Evolutionary conservation across 2,113 vertebrate species (phyloP).

Genomic region (Centrocercus urophasianus): DNA sequence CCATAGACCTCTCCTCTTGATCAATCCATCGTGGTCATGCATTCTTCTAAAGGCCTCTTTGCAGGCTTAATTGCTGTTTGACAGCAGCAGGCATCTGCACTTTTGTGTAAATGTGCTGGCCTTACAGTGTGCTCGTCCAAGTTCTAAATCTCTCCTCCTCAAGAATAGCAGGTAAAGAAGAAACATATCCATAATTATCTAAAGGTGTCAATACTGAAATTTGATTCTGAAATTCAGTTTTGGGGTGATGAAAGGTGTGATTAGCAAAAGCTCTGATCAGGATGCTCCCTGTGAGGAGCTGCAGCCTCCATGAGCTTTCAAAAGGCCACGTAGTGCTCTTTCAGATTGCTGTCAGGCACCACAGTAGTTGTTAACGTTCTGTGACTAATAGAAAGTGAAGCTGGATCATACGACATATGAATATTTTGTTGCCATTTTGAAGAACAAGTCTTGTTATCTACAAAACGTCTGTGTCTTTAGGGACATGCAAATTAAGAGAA

Average conservation of each 20-base stretch:
- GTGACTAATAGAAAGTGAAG: neutral
- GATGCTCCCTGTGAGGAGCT: too few species aligned
- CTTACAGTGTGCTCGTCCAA: neutral
- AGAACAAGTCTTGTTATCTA: neutral
- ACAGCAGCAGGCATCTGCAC: neutral
- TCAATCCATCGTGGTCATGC: neutral
- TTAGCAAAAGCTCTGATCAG: neutral
- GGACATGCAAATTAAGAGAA: neutral
- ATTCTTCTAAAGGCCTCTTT: neutral
- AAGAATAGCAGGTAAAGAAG: neutral
- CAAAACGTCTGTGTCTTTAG: neutral
- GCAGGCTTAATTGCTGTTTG: neutral
- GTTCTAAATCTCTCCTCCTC: neutral
- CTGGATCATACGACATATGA: neutral
- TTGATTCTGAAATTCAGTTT: neutral
- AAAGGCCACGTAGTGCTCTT: neutral
- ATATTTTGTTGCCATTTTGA: neutral
- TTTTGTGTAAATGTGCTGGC: neutral
- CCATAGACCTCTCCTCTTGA: neutral
- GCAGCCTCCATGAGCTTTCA: neutral
- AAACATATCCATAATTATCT: neutral
- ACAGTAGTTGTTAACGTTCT: neutral
- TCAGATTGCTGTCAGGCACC: neutral
- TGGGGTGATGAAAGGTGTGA: neutral
- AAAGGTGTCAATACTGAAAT: neutral